Percentiles rank a stretch among this genome's conserved stretches.
Evolutionary conservation across 2,113 vertebrate species (phyloP).

Genomic region (Sprattus sprattus): DNA sequence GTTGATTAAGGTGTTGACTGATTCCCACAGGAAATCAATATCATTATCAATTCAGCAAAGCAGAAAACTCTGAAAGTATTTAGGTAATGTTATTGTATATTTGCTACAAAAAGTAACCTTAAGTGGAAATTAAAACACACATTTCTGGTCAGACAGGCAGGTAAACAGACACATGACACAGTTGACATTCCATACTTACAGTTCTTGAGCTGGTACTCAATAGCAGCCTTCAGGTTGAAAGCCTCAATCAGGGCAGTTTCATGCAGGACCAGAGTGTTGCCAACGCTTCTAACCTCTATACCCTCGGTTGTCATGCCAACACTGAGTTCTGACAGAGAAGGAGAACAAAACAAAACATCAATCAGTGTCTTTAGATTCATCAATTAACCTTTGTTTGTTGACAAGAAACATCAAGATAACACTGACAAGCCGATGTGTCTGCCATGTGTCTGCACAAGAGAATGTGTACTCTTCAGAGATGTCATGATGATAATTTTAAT

Average conservation of each 20-base stretch:
- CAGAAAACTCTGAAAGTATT: no score
- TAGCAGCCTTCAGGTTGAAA: slow-evolving; percentile 94
- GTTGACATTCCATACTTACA: slow-evolving; percentile 54
- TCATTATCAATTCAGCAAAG: no score
- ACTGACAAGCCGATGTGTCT: neutral
- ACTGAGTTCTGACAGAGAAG: slow-evolving; percentile 75
- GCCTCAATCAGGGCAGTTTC: slow-evolving; percentile 90
- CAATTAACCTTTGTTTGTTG: neutral
- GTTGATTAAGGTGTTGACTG: no score
- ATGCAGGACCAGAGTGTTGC: slow-evolving; percentile 90
- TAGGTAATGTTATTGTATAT: no score
- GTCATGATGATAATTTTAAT: no score
- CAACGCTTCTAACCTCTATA: slow-evolving; percentile 89
- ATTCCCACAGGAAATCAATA: no score
- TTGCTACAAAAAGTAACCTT: no score
- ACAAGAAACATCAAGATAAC: neutral
- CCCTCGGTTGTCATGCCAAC: slow-evolving; percentile 91
- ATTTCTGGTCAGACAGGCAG: no score
- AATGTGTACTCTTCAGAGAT: no score
- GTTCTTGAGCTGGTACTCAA: slow-evolving; percentile 89
- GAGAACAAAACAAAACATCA: neutral
- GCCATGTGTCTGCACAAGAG: neutral
- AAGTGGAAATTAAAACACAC: no score
- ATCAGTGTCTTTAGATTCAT: neutral
- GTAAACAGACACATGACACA: no score